A percentile compares a stretch with the other conserved stretches of the same genome.
Evolutionary conservation across 2,113 vertebrate species (phyloP).

Genomic region (Rousettus leschenaultii): DNA sequence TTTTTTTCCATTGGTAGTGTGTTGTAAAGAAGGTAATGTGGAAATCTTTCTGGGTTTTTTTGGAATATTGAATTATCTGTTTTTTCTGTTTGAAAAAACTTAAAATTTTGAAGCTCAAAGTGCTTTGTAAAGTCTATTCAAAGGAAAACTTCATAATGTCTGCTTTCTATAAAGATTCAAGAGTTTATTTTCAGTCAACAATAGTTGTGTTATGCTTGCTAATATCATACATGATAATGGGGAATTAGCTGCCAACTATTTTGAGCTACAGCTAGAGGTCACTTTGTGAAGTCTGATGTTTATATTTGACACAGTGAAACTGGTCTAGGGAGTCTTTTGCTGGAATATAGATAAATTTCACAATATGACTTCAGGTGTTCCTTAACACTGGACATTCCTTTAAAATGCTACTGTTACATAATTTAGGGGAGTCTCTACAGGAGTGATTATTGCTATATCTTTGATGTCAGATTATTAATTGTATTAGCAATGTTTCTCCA

Average conservation of each 20-base stretch:
- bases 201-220: slow-evolving; percentile 60
- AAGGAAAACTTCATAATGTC: background rate
- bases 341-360: slow-evolving; percentile 18
- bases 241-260: slow-evolving; percentile 56
- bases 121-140: slow-evolving; percentile 7
- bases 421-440: background rate
- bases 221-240: slow-evolving; percentile 35
- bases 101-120: background rate
- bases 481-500: background rate
- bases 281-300: slow-evolving; percentile 64
- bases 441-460: background rate
- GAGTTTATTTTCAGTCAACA: slow-evolving; percentile 70
- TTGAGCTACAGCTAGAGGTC: slow-evolving; percentile 54
- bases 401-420: background rate
- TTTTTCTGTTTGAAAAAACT: background rate
- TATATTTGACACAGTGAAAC: slow-evolving; percentile 59
- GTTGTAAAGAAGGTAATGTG: background rate
- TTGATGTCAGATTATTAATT: background rate
- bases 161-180: slow-evolving; percentile 50
- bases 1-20: background rate
- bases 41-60: background rate
- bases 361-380: background rate
- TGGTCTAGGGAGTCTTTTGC: slow-evolving; percentile 18
- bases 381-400: background rate
- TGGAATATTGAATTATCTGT: background rate